Conservation (phyloP, 2,888 invertebrate genomes). For the Scotopteryx bipunctaria region DNA sequence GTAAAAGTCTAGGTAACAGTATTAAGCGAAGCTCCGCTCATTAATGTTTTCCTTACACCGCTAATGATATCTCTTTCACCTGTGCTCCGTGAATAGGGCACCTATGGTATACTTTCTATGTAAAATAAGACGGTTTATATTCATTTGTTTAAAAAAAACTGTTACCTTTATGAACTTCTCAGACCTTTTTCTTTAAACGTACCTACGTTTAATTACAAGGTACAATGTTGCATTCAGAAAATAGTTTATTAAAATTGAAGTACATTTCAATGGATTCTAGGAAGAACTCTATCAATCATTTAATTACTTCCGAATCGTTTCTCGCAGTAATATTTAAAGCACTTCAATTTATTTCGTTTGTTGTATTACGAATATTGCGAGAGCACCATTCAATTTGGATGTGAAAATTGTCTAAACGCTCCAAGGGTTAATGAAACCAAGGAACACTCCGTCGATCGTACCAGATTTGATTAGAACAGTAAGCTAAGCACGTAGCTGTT, state of each 20-base stretch:
- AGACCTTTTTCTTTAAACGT: neutral
- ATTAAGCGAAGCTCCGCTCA: constrained; percentile 47
- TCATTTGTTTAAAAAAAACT: constrained; percentile 1
- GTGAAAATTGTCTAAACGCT: constrained; percentile 20
- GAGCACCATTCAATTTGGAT: constrained; percentile 9
- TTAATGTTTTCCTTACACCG: constrained; percentile 48
- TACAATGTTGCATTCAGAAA: neutral
- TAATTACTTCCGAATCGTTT: too few relatives aligned
- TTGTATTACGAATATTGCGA: constrained; percentile 1
- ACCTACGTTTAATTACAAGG: neutral
- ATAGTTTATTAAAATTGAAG: too few relatives aligned
- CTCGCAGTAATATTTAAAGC: neutral
- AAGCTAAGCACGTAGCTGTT: constrained; percentile 62
- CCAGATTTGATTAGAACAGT: constrained; percentile 63
- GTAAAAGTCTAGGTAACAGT: constrained; percentile 36
- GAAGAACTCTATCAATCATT: too few relatives aligned
- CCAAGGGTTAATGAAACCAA: constrained; percentile 46
- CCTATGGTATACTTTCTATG: constrained; percentile 19
- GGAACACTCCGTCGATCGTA: constrained; percentile 51
- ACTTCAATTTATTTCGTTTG: neutral
- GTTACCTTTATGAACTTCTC: neutral
- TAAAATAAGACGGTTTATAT: constrained; percentile 10
- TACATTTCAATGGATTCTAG: too few relatives aligned
- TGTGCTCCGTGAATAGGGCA: constrained; percentile 39
- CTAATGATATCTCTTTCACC: constrained; percentile 55